Evolutionary conservation across 2,888 invertebrate species (phyloP), one percentile per base, ranked within the genome.

Genomic region (Tanytarsus gracilentus): DNA sequence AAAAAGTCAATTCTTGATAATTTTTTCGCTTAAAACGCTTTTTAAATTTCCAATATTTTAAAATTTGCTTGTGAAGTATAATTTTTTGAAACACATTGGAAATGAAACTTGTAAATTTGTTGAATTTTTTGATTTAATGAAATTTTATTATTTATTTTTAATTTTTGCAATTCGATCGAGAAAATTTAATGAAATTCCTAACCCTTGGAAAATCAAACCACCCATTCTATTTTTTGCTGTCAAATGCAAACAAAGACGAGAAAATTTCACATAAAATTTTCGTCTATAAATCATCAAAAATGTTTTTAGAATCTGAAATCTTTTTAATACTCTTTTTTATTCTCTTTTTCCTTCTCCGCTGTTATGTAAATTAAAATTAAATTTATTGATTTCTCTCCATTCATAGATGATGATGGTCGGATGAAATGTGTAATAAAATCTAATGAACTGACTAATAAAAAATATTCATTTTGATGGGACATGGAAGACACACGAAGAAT

Each of bases 391-490:
- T 23, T 44, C 44, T 44, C 44, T 44, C 44, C 44, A 44, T 44
- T 44, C 44, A 44, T 44, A 44, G 50, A 27, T 30, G 51, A 51
- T 51, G 51, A 51, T 51, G 51, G 51, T 30, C 21, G 27, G 29
- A n/a, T n/a, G n/a, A n/a, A n/a, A n/a, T n/a, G n/a, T 11, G 30
- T 30, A 11, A 51, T 51, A 51, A 51, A 51, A 51, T 51, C 51
- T 51, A 51, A 51, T 51, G 51, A 51, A 30, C 29, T 51, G 18
- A 14, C 51, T 11, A 51, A 51, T 27, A 21, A 51, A 51, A 51
- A 51, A 51, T 29, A 44, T 14, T 49, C 23, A 25, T 49, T 26
- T 25, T 49, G 49, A 49, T 26, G 49, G 16, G 2, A 16, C 9
- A 18, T 18, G 16, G 23, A 18, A 44, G 9, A 23, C 44, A 44